phyloP scores from a whole-genome alignment of 2,113 vertebrate species.

The Tragulus kanchil region DNA sequence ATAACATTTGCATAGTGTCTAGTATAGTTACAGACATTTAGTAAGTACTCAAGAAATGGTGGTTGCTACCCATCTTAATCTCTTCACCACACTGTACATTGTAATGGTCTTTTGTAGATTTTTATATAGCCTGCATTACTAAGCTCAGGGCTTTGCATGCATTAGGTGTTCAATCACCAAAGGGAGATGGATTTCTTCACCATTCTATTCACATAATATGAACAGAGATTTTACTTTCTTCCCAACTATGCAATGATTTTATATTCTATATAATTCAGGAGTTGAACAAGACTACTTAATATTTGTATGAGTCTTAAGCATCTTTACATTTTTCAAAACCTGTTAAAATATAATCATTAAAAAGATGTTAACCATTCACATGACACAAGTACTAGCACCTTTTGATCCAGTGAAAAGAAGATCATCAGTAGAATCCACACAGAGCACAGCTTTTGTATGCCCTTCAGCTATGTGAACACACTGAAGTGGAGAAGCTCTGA shows the following conservation, averaged over 20 bases:
- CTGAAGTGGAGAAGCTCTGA: conserved; percentile 88
- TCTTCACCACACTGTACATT: neutral
- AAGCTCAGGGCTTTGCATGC: neutral
- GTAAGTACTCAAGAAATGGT: neutral
- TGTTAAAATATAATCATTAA: neutral
- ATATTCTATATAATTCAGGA: neutral
- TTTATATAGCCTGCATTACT: neutral
- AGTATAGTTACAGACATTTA: neutral
- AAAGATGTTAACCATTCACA: neutral
- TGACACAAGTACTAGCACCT: conserved; percentile 87
- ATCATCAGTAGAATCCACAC: conserved; percentile 97
- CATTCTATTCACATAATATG: neutral
- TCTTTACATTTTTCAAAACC: neutral
- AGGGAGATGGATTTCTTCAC: neutral
- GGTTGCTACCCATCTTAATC: neutral
- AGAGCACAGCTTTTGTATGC: conserved; percentile 96
- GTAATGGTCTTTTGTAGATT: neutral
- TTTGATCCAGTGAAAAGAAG: conserved; percentile 99
- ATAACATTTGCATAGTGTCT: neutral
- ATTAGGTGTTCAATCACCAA: neutral
- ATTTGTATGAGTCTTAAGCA: neutral
- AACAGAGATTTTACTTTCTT: neutral
- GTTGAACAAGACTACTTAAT: neutral
- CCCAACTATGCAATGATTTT: neutral
- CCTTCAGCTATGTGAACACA: conserved; percentile 95